Base-by-base conservation (phyloP, 2,888 invertebrate species). In the Lasioglossum lativentre region DNA sequence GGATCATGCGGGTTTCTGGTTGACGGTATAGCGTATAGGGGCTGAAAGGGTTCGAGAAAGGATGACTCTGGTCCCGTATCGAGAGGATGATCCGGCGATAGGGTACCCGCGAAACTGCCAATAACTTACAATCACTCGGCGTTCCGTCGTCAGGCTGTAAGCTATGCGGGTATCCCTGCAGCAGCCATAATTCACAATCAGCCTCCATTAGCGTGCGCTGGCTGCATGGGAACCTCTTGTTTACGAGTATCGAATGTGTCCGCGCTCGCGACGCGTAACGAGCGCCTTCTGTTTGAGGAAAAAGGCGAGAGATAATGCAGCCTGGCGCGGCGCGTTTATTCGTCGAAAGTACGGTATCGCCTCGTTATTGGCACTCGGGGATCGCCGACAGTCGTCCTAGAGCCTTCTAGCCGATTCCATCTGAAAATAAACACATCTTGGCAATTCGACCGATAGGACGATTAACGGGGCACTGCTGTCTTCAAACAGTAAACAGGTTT, bases 171-270 rank as follows among this genome's bases (percentile, higher is more conserved):
- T 73, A 73, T 80, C 66, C 80, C 68, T 40, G 75, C 52, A 42
- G 75, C 83, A 23, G 34, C 76, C 75, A 80, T 83, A 83, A 83
- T 83, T 86, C 78, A 82, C 86, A 86, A 86, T 86, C 83, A 86
- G 66, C 74, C 71, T 82, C 81, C 83, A 82, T 82, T 82, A 84
- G 75, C 77, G 68, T 42, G 66, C 78, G 56, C n/a, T 38, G 63
- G 23, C 56, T 74, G 63, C 70, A 73, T 40, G 83, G 78, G 84
- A 86, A 86, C 75, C 63, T 75, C 75, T 80, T 86, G 75, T 86
- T 80, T 86, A 83, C 78, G 80, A 66, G 74, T 52, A 30, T 38
- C 38, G 66, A 80, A 77, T 14, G 70, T 40, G 76, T 34, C 12
- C 70, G 71, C 40, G 27, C 63, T 16, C 45, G 23, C 42, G 72